phyloP scores from a whole-genome alignment of 2,797 vertebrate species.

The Percopsis omiscomaycus region DNA sequence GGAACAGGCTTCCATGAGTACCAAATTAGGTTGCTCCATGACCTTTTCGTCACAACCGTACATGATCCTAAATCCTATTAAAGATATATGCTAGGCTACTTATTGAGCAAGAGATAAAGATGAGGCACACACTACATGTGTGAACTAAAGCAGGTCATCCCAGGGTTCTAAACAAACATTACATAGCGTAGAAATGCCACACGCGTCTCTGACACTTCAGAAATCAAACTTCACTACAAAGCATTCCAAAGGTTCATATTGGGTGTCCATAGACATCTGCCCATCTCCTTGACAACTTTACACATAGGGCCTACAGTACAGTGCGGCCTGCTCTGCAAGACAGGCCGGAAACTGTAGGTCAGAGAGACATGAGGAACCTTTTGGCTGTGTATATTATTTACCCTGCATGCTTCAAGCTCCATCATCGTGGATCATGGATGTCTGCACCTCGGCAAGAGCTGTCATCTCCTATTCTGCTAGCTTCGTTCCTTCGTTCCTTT shows the following conservation, averaged over 20 bases:
- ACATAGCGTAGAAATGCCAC: conserved; percentile 51
- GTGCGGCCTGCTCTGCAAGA: too few species aligned
- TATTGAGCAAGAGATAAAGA: too few species aligned
- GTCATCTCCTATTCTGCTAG: conserved; percentile 19
- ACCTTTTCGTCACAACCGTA: too few species aligned
- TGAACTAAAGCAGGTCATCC: too few species aligned
- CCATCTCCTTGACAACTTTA: conserved; percentile 7
- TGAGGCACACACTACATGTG: too few species aligned
- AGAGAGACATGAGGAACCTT: neutral
- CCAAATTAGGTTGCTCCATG: too few species aligned
- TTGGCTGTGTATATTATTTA: neutral
- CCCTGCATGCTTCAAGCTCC: conserved; percentile 34
- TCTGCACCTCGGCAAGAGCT: conserved; percentile 27
- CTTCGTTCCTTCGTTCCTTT: neutral
- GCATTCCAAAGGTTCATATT: conserved; percentile 44
- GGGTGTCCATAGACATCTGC: conserved; percentile 3
- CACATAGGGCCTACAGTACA: conserved; percentile 16
- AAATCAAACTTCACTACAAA: neutral
- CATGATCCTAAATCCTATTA: too few species aligned
- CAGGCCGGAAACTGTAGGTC: neutral
- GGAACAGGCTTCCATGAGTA: too few species aligned
- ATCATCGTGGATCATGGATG: conserved; percentile 9
- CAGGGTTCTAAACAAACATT: neutral
- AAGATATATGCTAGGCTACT: too few species aligned
- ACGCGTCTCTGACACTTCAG: conserved; percentile 19